Evolutionary conservation across 2,797 vertebrate species (phyloP).

Genomic region (Selene dorsalis): DNA sequence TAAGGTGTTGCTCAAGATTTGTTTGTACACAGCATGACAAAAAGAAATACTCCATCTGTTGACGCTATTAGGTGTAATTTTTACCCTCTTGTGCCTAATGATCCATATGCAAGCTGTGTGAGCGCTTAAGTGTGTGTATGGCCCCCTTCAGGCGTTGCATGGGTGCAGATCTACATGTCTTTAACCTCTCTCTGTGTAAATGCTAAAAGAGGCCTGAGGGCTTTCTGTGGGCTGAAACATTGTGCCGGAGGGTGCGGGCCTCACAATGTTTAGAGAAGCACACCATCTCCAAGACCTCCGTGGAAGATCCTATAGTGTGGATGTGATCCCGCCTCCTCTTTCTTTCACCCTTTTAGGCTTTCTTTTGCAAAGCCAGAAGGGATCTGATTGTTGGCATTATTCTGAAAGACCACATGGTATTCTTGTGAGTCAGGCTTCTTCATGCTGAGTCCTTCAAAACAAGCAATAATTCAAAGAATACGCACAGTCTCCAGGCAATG

Average conservation of each 20-base stretch:
- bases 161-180: slow-evolving; percentile 84
- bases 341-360: slow-evolving; percentile 66
- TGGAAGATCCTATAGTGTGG: slow-evolving; percentile 39
- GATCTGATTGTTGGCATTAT: slow-evolving; percentile 70
- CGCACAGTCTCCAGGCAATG: slow-evolving; percentile 62
- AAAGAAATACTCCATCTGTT: slow-evolving; percentile 97
- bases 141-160: slow-evolving; percentile 86
- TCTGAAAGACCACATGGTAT: slow-evolving; percentile 83
- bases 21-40: slow-evolving; percentile 79
- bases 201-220: slow-evolving; percentile 82
- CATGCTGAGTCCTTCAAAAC: slow-evolving; percentile 77
- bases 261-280: slow-evolving; percentile 73
- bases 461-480: slow-evolving; percentile 81
- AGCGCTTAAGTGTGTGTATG: slow-evolving; percentile 85
- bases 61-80: slow-evolving; percentile 96
- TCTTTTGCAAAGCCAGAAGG: slow-evolving; percentile 75
- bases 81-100: slow-evolving; percentile 94
- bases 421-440: slow-evolving; percentile 72
- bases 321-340: slow-evolving; percentile 31
- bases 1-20: slow-evolving; percentile 79
- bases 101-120: slow-evolving; percentile 90
- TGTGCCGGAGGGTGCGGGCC: slow-evolving; percentile 75
- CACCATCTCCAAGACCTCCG: slow-evolving; percentile 56
- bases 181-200: slow-evolving; percentile 85
- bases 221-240: slow-evolving; percentile 81